Conservation (phyloP, 2,797 vertebrate genomes). For the Galagoides demidoff region DNA sequence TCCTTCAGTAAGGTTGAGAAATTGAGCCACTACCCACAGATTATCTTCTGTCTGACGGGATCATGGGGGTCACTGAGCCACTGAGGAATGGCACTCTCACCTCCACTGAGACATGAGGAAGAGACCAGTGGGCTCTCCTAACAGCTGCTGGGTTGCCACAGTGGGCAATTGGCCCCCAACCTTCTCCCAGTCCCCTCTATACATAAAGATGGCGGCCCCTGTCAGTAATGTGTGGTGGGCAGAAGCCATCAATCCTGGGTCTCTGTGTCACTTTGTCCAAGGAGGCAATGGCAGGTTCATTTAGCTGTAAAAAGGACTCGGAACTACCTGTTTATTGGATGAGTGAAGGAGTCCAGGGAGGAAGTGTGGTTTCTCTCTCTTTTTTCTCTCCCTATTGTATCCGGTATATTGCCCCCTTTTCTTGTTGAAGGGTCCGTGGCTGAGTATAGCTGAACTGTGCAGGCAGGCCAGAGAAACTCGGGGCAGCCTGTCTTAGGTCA, state of each 20-base stretch:
- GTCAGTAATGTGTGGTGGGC: neutral
- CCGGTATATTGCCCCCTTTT: neutral
- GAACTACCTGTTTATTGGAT: neutral
- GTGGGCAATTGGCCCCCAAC: neutral
- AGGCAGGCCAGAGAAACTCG: neutral
- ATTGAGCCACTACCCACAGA: neutral
- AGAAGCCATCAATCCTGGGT: neutral
- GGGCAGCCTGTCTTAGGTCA: neutral
- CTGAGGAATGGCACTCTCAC: neutral
- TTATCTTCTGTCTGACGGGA: neutral
- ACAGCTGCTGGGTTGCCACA: neutral
- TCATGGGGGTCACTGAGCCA: neutral
- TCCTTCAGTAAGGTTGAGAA: conserved; percentile 1
- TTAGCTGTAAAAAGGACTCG: neutral
- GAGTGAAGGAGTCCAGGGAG: neutral
- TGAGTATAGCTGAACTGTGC: neutral
- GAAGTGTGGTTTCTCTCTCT: neutral
- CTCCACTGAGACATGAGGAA: neutral
- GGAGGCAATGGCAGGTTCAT: neutral
- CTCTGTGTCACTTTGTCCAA: neutral
- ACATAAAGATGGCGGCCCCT: neutral
- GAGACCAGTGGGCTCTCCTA: neutral
- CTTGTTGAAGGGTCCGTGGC: neutral
- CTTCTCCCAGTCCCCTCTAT: neutral
- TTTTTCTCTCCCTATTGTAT: accelerated